Evolutionary conservation across 1,140 invertebrate genomes (phyloP).

Genomic region (Bombus vancouverensis): DNA sequence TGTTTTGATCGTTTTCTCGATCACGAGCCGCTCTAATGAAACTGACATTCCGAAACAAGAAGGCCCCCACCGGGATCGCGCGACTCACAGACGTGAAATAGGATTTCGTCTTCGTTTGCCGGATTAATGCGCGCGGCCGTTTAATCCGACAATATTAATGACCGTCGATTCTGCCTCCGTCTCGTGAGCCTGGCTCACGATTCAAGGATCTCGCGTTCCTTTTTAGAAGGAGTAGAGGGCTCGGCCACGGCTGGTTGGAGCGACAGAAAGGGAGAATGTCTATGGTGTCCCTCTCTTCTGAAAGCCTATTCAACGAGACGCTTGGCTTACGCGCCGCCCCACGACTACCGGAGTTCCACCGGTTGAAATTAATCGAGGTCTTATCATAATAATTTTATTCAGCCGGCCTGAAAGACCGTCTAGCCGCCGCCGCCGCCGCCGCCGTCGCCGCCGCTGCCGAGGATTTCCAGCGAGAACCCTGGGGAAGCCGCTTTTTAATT

Average conservation of each 20-base stretch:
- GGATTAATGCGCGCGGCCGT: slow-evolving; percentile 78
- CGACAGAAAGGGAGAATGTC: slow-evolving; percentile 11
- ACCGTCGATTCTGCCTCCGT: slow-evolving; percentile 70
- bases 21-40: slow-evolving; percentile 75
- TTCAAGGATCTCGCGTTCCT: slow-evolving; percentile 71
- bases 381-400: slow-evolving; percentile 80
- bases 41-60: slow-evolving; percentile 77
- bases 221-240: slow-evolving; percentile 48
- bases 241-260: not conserved
- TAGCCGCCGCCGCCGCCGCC: slow-evolving; percentile 31
- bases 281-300: slow-evolving; percentile 47
- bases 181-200: slow-evolving; percentile 64
- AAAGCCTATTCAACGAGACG: slow-evolving; percentile 73
- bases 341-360: slow-evolving; percentile 74
- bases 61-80: slow-evolving; percentile 48
- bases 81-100: slow-evolving; percentile 74
- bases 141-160: slow-evolving; percentile 82
- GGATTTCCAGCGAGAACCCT: slow-evolving; percentile 9
- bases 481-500: slow-evolving; percentile 30
- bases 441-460: not conserved
- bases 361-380: slow-evolving; percentile 79
- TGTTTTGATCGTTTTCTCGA: slow-evolving; percentile 74
- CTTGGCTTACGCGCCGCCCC: slow-evolving; percentile 68
- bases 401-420: slow-evolving; percentile 54
- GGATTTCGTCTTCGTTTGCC: slow-evolving; percentile 74